Evolutionary conservation across 1,140 invertebrate genomes (phyloP).

Genomic region (Drosophila kohkoa): DNA sequence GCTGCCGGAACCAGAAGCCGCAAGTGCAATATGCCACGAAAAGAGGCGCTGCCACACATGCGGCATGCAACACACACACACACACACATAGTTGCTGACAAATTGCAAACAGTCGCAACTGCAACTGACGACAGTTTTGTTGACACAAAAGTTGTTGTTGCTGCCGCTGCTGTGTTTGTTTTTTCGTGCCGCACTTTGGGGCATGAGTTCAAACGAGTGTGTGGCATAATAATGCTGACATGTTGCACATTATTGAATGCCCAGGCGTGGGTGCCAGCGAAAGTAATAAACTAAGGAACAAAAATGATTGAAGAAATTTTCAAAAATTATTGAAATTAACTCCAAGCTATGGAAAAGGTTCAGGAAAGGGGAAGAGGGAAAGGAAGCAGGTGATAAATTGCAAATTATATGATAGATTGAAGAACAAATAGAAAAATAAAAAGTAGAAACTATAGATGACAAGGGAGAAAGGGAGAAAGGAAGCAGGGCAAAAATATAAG

Average conservation of each 20-base stretch:
- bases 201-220: background rate
- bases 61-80: constrained; percentile 3
- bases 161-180: background rate
- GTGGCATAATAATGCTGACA: background rate
- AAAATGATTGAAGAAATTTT: background rate
- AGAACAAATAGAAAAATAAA: no score
- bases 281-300: background rate
- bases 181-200: background rate
- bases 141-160: background rate
- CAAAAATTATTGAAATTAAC: no score
- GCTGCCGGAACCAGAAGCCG: constrained; percentile 48
- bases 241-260: background rate
- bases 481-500: no score
- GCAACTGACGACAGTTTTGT: constrained; percentile 32
- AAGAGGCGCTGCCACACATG: constrained; percentile 10
- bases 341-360: no score
- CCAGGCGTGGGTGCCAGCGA: background rate
- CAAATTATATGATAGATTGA: no score
- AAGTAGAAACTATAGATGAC: no score
- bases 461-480: no score
- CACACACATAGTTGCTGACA: background rate
- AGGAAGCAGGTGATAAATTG: no score
- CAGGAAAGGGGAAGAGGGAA: no score
- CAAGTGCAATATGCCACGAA: constrained; percentile 29
- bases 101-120: constrained; percentile 12